phyloP scores from a whole-genome alignment of 2,888 invertebrate genomes.

The Lasioglossum calceatum region DNA sequence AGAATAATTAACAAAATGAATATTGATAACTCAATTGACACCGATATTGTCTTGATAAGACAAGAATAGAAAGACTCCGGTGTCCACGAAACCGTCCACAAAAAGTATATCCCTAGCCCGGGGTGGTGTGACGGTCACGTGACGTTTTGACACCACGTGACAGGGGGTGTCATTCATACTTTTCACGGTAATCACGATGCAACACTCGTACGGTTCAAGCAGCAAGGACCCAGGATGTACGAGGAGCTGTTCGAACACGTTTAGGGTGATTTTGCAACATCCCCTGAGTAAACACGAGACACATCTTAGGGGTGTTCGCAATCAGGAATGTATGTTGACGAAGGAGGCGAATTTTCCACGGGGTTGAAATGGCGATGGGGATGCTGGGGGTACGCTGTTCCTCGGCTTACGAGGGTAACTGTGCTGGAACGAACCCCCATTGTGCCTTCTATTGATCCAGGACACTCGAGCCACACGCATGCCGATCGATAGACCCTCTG shows the following conservation, averaged over 20 bases:
- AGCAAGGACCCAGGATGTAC: slow-evolving; percentile 76
- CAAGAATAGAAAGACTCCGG: too few relatives aligned
- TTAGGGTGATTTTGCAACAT: slow-evolving; percentile 64
- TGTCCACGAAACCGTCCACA: background rate
- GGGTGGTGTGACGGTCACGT: background rate
- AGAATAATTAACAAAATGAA: background rate
- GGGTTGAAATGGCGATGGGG: slow-evolving; percentile 60
- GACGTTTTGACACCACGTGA: slow-evolving; percentile 27
- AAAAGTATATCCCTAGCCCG: background rate
- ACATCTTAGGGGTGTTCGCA: slow-evolving; percentile 77
- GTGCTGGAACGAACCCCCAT: slow-evolving; percentile 52
- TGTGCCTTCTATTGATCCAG: slow-evolving; percentile 62
- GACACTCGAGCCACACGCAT: slow-evolving; percentile 45
- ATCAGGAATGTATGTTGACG: slow-evolving; percentile 68
- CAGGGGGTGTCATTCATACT: slow-evolving; percentile 65
- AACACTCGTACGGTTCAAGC: slow-evolving; percentile 77
- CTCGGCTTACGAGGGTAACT: slow-evolving; percentile 45
- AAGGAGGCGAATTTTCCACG: slow-evolving; percentile 53
- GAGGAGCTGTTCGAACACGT: slow-evolving; percentile 69
- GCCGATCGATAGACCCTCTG: slow-evolving; percentile 57
- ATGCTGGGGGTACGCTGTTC: slow-evolving; percentile 61
- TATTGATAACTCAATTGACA: background rate
- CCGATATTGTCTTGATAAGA: too few relatives aligned
- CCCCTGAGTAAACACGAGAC: slow-evolving; percentile 67
- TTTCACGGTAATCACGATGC: slow-evolving; percentile 75